A percentile compares a stretch with the other conserved stretches of the same genome.
Conservation (phyloP, 1,140 invertebrate species). For the Bombus waltoni region DNA sequence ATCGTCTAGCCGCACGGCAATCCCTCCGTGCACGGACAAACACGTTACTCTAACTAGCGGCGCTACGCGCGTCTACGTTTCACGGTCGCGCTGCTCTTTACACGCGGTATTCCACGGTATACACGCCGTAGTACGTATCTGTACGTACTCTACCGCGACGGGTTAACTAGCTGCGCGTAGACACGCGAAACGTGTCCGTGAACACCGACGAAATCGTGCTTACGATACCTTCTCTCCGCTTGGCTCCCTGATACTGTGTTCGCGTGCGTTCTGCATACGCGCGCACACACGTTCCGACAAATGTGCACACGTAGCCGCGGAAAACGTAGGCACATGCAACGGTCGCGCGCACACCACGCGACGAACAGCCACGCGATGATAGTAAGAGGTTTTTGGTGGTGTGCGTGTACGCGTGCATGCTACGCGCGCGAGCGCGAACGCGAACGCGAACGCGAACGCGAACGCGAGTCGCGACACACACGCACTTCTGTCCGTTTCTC, state of each 20-base stretch:
- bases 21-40: constrained; percentile 63
- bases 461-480: constrained; percentile 27
- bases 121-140: constrained; percentile 11
- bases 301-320: constrained; percentile 30
- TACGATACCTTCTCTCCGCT: background rate
- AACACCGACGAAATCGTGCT: constrained; percentile 20
- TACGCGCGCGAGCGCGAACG: constrained; percentile 28
- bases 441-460: constrained; percentile 29
- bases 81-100: constrained; percentile 18
- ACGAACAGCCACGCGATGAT: constrained; percentile 18
- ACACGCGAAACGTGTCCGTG: constrained; percentile 37
- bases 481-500: background rate
- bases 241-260: background rate
- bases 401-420: constrained; percentile 7
- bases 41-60: constrained; percentile 54
- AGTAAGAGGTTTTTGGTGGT: background rate
- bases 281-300: background rate
- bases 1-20: constrained; percentile 78
- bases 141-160: constrained; percentile 24
- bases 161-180: constrained; percentile 28
- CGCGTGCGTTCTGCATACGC: background rate
- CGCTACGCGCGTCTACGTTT: constrained; percentile 17
- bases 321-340: background rate
- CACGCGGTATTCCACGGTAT: constrained; percentile 21
- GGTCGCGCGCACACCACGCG: background rate